Evolutionary conservation across 1,140 invertebrate genomes (phyloP).

Genomic region (Drosophila neocordata): DNA sequence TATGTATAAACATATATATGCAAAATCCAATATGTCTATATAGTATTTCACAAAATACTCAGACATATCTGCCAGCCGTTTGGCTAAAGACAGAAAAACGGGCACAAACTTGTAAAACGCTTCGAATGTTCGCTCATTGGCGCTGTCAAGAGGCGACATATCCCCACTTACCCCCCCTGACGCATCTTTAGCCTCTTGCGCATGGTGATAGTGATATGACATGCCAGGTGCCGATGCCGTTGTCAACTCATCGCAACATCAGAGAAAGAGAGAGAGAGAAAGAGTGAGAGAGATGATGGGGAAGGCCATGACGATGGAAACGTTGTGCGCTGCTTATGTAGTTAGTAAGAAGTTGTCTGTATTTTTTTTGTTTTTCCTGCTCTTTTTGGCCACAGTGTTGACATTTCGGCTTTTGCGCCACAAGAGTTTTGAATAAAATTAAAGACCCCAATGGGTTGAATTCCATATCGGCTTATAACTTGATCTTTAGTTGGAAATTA

Average conservation of each 20-base stretch:
- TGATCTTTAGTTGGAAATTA: slow-evolving; percentile 69
- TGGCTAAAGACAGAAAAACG: slow-evolving; percentile 44
- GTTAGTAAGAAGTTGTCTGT: slow-evolving; percentile 40
- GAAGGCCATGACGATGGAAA: slow-evolving; percentile 65
- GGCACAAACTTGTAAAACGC: slow-evolving; percentile 82
- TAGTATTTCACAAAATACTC: slow-evolving; percentile 69
- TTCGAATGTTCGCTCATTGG: slow-evolving; percentile 81
- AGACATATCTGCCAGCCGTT: slow-evolving; percentile 15
- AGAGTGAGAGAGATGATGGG: slow-evolving; percentile 2
- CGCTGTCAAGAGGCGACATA: slow-evolving; percentile 69
- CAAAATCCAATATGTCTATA: slow-evolving; percentile 79
- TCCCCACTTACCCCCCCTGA: slow-evolving; percentile 14
- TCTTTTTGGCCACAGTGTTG: slow-evolving; percentile 40
- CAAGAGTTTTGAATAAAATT: background rate
- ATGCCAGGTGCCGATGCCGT: slow-evolving; percentile 70
- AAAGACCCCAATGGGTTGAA: slow-evolving; percentile 55
- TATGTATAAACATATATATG: slow-evolving; percentile 46
- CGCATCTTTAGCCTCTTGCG: slow-evolving; percentile 24
- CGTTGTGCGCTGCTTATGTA: slow-evolving; percentile 70
- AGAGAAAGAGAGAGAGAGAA: background rate
- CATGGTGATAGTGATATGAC: slow-evolving; percentile 69
- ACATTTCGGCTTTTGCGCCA: slow-evolving; percentile 39
- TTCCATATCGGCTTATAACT: slow-evolving; percentile 27
- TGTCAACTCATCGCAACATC: slow-evolving; percentile 58
- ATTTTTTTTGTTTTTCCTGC: no score